phyloP scores from a whole-genome alignment of 2,888 invertebrate genomes.

The Pristionchus entomophagus region DNA sequence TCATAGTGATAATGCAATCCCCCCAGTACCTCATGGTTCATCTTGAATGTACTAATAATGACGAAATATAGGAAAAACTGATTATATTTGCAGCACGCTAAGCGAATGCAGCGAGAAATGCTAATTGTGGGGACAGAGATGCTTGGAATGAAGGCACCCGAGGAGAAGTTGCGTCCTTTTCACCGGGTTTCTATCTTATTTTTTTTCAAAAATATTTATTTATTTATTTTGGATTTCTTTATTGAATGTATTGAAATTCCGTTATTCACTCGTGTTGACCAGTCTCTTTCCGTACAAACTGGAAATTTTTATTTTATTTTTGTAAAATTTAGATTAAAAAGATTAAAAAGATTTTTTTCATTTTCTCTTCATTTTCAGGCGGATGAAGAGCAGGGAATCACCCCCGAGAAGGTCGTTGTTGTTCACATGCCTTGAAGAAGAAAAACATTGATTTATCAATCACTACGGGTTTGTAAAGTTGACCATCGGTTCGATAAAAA shows the following conservation, averaged over 20 bases:
- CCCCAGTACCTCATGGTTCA: too few species aligned
- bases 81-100: background rate
- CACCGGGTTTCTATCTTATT: too few species aligned
- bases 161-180: too few species aligned
- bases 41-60: background rate
- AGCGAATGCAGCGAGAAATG: background rate
- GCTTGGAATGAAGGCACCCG: slow-evolving; percentile 25
- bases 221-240: background rate
- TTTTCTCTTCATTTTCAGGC: background rate
- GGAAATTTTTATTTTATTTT: too few species aligned
- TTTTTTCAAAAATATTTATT: too few species aligned
- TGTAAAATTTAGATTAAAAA: too few species aligned
- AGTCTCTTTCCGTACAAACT: too few species aligned
- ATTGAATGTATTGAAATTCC: background rate
- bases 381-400: background rate
- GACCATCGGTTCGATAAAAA: too few species aligned
- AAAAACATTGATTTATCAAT: background rate
- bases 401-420: background rate
- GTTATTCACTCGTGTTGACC: background rate
- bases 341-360: background rate
- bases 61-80: background rate
- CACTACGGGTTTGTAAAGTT: background rate
- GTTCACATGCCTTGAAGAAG: background rate
- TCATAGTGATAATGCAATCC: too few species aligned
- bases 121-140: slow-evolving; percentile 27